Evolutionary conservation across 2,113 vertebrate species (phyloP), one percentile per base, ranked within the genome.

Genomic region (Hippocampus guttulatus): DNA sequence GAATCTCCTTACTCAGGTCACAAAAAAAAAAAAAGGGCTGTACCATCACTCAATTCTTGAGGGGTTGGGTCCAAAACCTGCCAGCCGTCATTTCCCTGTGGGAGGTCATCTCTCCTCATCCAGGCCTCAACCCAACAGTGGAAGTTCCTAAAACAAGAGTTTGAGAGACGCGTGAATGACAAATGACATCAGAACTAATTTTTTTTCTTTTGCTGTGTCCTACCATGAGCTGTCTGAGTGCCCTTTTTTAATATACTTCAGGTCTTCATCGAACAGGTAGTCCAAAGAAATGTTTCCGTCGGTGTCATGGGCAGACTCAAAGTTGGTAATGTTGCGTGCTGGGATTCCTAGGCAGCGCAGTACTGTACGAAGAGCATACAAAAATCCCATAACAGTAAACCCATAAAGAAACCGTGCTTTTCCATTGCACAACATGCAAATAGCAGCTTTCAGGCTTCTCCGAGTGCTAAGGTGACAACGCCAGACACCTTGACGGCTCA

Each of bases 121-220:
- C 96, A 98, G 62, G 88, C 92, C 89, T 99, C 97, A 5, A 97
- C 94, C 97, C 97, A 99, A 76, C 95, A 95, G 2, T 98, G 97
- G 88, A 95, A 98, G 84, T 99, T 99, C 97, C 97, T 99, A 51
- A 64, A 64, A 58, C 18, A 4, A 61, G 0, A 2, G 69, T 2
- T 60, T n/a, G 27, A 61, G 0, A 61, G 11, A 38, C 64, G 41
- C 16, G 4, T 12, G 55, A 6, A 57, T 14, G 23, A 58, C 3
- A 12, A 14, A 27, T 15, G 8, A 66, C 9, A 11, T 4, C 18
- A 63, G 38, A 1, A 38, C 16, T 51, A 38, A 38, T 5, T 38
- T 33, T 38, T 33, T 33, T 33, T 38, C 6, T 38, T 38, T 38
- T 38, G 33, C 33, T 63, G 10, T 51, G 21, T 21, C 90, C 84